Percentiles rank a stretch among this genome's conserved stretches.
Evolutionary conservation across 2,797 vertebrate genomes (phyloP).

Genomic region (Lacerta bilineata): DNA sequence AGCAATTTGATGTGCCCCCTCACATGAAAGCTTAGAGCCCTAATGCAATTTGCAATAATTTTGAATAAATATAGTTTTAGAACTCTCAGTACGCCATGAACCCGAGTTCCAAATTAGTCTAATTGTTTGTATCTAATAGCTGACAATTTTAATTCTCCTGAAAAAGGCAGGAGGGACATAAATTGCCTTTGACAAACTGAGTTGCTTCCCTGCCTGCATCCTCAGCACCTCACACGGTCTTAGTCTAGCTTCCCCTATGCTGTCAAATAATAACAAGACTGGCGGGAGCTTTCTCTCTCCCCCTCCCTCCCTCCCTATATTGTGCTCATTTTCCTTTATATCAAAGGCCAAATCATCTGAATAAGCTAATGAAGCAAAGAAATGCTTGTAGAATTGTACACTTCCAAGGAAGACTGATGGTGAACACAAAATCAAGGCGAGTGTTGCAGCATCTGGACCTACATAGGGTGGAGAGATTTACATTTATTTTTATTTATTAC

Average conservation of each 20-base stretch:
- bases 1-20: background rate
- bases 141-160: slow-evolving; percentile 26
- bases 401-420: background rate
- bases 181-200: slow-evolving; percentile 20
- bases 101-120: slow-evolving; percentile 25
- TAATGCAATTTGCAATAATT: slow-evolving; percentile 18
- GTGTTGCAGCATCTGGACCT: background rate
- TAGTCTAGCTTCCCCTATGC: background rate
- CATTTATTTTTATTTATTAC: too few relatives aligned
- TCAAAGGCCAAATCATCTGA: slow-evolving; percentile 5
- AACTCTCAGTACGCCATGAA: background rate
- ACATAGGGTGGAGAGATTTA: background rate
- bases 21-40: background rate
- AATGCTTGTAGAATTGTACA: background rate
- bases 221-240: background rate
- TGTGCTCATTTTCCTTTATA: slow-evolving; percentile 11
- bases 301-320: background rate
- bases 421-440: background rate
- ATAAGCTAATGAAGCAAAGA: slow-evolving; percentile 22
- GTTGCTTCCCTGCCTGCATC: background rate
- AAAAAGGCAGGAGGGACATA: slow-evolving; percentile 40
- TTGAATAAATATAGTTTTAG: slow-evolving; percentile 4
- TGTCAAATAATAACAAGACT: slow-evolving; percentile 12
- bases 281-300: slow-evolving; percentile 27
- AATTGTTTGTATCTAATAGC: slow-evolving; percentile 37